These are phyloP conservation scores for Homarus gammarus DNA, from an alignment of 2,888 invertebrate species.

Conservation along the genomic window DNA sequence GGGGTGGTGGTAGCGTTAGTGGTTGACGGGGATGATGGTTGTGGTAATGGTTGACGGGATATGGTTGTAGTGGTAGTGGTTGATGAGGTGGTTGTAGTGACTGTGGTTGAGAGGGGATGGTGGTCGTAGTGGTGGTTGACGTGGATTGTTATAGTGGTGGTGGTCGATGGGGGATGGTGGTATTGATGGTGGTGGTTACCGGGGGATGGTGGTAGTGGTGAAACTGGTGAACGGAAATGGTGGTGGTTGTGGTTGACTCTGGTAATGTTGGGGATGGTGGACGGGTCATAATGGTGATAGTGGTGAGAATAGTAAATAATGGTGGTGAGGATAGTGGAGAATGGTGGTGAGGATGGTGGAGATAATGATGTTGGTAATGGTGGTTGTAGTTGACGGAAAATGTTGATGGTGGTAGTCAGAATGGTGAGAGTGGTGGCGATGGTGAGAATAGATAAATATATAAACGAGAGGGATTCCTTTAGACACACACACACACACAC, in stretches of 20 bases:
- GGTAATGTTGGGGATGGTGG: neutral
- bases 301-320: neutral
- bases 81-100: neutral
- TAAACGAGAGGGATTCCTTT: neutral
- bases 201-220: neutral
- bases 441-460: neutral
- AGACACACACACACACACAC: too few relatives aligned
- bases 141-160: too few relatives aligned
- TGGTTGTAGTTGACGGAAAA: neutral
- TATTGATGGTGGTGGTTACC: neutral
- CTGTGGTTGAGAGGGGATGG: neutral
- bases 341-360: neutral
- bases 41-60: neutral
- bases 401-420: neutral
- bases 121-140: neutral
- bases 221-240: neutral
- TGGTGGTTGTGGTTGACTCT: neutral
- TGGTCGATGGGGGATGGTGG: too few relatives aligned
- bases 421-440: neutral
- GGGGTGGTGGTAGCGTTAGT: too few relatives aligned
- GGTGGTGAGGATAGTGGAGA: neutral
- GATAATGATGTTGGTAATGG: neutral
- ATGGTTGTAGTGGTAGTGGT: too few relatives aligned
- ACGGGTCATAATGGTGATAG: neutral
- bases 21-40: neutral